Conservation (phyloP, 1,140 invertebrate genomes). For the Drosophila prosaltans region DNA sequence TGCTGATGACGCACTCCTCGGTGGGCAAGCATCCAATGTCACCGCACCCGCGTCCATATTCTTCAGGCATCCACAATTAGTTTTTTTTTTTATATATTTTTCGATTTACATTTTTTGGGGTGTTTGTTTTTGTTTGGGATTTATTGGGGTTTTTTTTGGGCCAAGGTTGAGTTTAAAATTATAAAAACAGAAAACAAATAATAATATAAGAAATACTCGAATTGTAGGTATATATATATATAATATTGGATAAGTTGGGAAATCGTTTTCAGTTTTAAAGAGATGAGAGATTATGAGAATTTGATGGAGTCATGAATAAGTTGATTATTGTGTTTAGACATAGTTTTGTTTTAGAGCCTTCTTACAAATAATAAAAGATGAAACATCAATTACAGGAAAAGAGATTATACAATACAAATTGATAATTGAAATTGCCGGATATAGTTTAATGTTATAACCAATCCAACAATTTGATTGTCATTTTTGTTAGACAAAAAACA, state of each 20-base stretch:
- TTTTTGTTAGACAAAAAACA: not conserved
- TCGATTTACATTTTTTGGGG: not conserved
- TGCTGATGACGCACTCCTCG: slow-evolving; percentile 88
- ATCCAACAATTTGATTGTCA: not conserved
- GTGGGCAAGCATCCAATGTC: slow-evolving; percentile 89
- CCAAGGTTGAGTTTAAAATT: not conserved
- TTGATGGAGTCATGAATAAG: slow-evolving; percentile 51
- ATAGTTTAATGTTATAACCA: no score
- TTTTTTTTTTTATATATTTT: not conserved
- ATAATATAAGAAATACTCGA: not conserved
- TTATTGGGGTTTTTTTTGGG: slow-evolving; percentile 4
- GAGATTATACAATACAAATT: no score
- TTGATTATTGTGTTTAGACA: not conserved
- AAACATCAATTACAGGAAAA: no score
- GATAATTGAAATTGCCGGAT: no score
- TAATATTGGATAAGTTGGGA: not conserved
- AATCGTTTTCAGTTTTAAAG: slow-evolving; percentile 26
- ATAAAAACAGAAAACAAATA: not conserved
- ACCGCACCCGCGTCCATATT: slow-evolving; percentile 89
- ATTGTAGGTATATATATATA: not conserved
- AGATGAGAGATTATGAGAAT: slow-evolving; percentile 27
- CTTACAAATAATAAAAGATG: not conserved
- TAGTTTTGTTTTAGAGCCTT: slow-evolving; percentile 1
- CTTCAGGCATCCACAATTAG: slow-evolving; percentile 77
- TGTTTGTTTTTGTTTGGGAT: not conserved